Percentiles rank a stretch among this genome's conserved stretches.
Evolutionary conservation across 2,113 vertebrate genomes (phyloP).

Genomic region (Pangasianodon gigas): DNA sequence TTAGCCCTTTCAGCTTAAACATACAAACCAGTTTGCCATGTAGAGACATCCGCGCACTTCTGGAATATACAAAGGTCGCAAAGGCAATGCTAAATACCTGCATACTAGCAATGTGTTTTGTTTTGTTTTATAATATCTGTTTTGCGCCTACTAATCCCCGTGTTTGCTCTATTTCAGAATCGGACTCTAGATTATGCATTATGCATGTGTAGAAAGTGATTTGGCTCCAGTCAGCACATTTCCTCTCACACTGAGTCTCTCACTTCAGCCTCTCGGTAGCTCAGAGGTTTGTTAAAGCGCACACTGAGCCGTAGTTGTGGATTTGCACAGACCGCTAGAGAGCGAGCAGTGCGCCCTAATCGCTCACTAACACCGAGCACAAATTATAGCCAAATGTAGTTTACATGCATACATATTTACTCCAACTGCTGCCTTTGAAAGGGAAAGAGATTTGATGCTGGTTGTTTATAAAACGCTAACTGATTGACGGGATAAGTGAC

Average conservation of each 20-base stretch:
- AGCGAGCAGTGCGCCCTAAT: conserved; percentile 60
- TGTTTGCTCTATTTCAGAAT: not conserved
- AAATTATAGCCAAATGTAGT: not conserved
- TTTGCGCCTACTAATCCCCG: not conserved
- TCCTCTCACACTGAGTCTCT: not conserved
- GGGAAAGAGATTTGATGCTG: not conserved
- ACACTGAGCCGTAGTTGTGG: not conserved
- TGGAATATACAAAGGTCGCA: not conserved
- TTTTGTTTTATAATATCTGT: not conserved
- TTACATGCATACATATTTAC: not conserved
- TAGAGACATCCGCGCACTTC: not conserved
- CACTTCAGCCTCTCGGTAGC: not conserved
- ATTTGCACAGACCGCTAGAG: conserved; percentile 65
- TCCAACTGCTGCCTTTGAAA: not conserved
- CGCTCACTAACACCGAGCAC: not conserved
- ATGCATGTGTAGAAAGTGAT: not conserved
- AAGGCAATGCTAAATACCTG: not conserved
- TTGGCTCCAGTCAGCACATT: not conserved
- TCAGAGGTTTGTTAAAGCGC: not conserved
- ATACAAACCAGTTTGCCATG: not conserved
- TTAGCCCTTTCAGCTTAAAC: not conserved
- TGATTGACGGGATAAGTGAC: not conserved
- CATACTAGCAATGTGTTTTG: not conserved
- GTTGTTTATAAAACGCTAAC: not conserved
- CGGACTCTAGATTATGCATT: not conserved